Base-by-base conservation (phyloP, 2,888 invertebrate species). In the Volucella bombylans region DNA sequence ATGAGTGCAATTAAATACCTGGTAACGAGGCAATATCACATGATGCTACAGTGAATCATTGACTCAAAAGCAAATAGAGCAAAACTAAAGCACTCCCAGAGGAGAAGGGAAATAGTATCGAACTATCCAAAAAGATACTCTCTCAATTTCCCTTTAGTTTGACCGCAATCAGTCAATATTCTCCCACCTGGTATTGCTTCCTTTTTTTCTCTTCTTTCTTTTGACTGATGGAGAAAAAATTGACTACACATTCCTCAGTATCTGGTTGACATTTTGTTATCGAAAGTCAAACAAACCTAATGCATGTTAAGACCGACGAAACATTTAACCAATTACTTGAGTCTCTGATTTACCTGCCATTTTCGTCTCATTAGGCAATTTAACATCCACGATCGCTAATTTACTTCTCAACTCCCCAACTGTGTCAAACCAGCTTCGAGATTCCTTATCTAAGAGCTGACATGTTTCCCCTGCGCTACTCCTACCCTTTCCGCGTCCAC, bases 361-460 rank as follows among this genome's bases (percentile, higher is more conserved):
- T 76, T 81, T 77, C 59, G 72, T 77, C 85, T 85, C 85, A 85
- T 85, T 85, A 85, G 76, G 85, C 85, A 76, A 77, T 77, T 81
- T 72, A 72, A 81, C 85, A 85, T 81, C 81, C 81, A 85, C 85
- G 85, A 72, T 81, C 76, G 68, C 85, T 85, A 85, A 85, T 85
- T 85, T 85, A 85, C 85, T 85, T 85, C 85, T 85, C 85, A 85
- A 85, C 59, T 85, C 72, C 38, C 74, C 81, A 76, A 76, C 85
- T 83, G 83, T 80, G 83, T 76, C 80, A 80, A 71, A 67, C 83
- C 71, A 71, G 79, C 38, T 74, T 49, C 64, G 57, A 65, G 83
- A 85, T 85, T 74, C 74, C 80, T 85, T 85, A 85, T 85, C 83
- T 65, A n/a, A 57, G 62, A 15, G 8, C 61, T 64, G 73, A 83